Evolutionary conservation across 2,888 invertebrate species (phyloP), one percentile per base, ranked within the genome.

Genomic region (Meiosimyza platycephala): DNA sequence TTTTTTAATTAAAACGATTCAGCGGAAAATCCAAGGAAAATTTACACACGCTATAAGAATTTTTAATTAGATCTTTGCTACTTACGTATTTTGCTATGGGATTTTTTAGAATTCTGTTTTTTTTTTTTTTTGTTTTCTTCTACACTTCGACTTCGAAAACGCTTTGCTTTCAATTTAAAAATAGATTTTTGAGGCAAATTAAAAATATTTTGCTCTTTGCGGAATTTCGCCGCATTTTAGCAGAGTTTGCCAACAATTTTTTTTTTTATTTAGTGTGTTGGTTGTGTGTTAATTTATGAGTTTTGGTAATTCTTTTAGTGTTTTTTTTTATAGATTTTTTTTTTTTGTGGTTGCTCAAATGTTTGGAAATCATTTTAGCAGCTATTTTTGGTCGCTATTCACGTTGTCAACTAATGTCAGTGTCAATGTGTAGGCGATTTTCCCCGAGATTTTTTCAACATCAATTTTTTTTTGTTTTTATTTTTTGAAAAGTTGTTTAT

Each of bases 341-440:
- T 60, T 52, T 33, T 60, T 69, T 16, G 3, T 9, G 15, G 11
- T 18, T 52, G 40, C 40, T 63, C 6, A n/a, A 15, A 54, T 66
- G 13, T n/a, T 67, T 68, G 13, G 12, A 12, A 48, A 50, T 18
- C 16, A 6, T 69, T 55, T 54, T 52, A 18, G 40, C 55, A 55
- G 12, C 51, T 48, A 54, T 64, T 64, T 48, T 50, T 2, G 28
- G 28, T 28, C 4, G 28, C 28, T 28, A 50, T 33, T 48, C 33
- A 59, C 52, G n/a, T 50, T 60, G 50, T 60, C 60, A 40, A 40
- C 40, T 75, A 82, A 82, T 82, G 82, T 82, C 82, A 82, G 78
- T 81, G 82, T 81, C 83, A 80, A 74, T 72, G 79, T 74, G 81
- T 82, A 80, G 82, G 83, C 76, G 80, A 74, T 57, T 63, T 76